Percentiles rank a stretch among this genome's conserved stretches.
These are phyloP conservation scores for Cololabis saira DNA, from an alignment of 2,113 vertebrate species.

Conservation along the genomic window DNA sequence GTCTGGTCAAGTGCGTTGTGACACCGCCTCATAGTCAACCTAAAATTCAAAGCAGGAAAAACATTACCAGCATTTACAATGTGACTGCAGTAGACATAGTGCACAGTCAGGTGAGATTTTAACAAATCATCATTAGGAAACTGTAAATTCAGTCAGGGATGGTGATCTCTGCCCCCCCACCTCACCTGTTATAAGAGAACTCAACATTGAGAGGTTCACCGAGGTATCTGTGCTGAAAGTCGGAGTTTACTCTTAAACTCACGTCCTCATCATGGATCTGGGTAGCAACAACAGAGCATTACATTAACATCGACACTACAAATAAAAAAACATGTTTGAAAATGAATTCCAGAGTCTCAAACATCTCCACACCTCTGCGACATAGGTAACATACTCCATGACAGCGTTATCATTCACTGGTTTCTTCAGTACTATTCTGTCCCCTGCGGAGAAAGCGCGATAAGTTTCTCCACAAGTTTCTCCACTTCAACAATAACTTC, in stretches of 20 bases:
- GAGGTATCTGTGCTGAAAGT: slow-evolving; percentile 87
- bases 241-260: slow-evolving; percentile 84
- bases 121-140: neutral
- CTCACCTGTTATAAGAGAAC: slow-evolving; percentile 89
- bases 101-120: neutral
- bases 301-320: neutral
- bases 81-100: neutral
- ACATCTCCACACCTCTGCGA: slow-evolving; percentile 83
- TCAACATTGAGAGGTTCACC: slow-evolving; percentile 93
- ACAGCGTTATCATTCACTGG: slow-evolving; percentile 69
- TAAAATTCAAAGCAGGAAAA: slow-evolving; percentile 53
- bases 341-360: neutral
- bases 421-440: slow-evolving; percentile 88
- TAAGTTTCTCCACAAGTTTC: neutral
- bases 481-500: neutral
- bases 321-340: neutral
- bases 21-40: slow-evolving; percentile 88
- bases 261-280: slow-evolving; percentile 89
- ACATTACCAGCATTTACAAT: neutral
- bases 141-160: neutral
- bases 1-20: slow-evolving; percentile 89
- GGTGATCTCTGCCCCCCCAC: neutral
- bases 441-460: slow-evolving; percentile 79
- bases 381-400: slow-evolving; percentile 83
- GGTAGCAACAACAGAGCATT: neutral